These are phyloP conservation scores for Matsumyia berberina DNA, from an alignment of 2,888 invertebrate species.

Conservation along the genomic window DNA sequence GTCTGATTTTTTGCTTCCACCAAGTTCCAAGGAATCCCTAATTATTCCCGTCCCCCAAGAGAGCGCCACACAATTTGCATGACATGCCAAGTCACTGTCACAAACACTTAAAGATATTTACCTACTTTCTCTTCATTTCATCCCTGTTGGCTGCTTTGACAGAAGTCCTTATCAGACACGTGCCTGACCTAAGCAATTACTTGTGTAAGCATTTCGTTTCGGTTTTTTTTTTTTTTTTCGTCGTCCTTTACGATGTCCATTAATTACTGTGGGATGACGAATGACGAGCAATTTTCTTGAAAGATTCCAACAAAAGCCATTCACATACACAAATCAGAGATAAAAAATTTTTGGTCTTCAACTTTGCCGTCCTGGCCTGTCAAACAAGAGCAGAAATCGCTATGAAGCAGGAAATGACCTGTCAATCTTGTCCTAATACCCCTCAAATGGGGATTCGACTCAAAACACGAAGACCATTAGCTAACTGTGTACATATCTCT, in stretches of 20 bases:
- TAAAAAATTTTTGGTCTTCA: not conserved
- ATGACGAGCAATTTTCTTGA: not conserved
- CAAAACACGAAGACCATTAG: slow-evolving; percentile 34
- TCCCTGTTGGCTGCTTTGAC: not conserved
- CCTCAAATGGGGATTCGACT: slow-evolving; percentile 26
- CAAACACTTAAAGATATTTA: slow-evolving; percentile 8
- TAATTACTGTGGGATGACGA: slow-evolving; percentile 39
- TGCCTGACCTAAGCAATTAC: slow-evolving; percentile 30
- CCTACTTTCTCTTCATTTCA: slow-evolving; percentile 16
- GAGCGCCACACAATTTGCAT: slow-evolving; percentile 1
- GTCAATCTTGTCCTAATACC: slow-evolving; percentile 31
- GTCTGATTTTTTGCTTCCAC: no score
- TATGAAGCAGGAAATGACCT: slow-evolving; percentile 39
- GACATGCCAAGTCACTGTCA: slow-evolving; percentile 28
- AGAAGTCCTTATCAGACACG: slow-evolving; percentile 20
- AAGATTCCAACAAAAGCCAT: not conserved
- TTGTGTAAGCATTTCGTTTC: not conserved
- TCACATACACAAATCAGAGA: not conserved
- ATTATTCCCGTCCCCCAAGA: not conserved
- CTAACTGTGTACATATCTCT: slow-evolving; percentile 23
- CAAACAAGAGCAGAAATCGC: slow-evolving; percentile 5
- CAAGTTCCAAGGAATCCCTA: not conserved
- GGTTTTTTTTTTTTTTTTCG: no score
- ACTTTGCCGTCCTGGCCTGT: not conserved
- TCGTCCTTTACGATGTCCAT: slow-evolving; percentile 8